A percentile compares a stretch with the other conserved stretches of the same genome.
Conservation (phyloP, 2,888 invertebrate genomes). For the Tridacna crocea region DNA sequence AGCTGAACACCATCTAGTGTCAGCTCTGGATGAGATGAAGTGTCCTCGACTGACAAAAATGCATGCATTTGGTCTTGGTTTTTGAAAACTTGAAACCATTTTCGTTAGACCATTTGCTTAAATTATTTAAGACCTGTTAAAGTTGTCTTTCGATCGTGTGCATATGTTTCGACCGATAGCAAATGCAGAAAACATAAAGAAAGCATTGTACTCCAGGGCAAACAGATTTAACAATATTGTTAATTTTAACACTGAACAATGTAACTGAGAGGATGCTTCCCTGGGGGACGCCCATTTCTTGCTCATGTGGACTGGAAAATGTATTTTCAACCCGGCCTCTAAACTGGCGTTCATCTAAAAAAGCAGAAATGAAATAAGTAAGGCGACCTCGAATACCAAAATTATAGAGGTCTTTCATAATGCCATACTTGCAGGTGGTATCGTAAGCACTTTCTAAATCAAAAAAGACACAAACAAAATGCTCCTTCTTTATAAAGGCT, state of each 20-base stretch:
- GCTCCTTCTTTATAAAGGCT: constrained; percentile 58
- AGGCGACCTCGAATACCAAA: constrained; percentile 27
- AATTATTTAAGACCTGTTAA: constrained; percentile 6
- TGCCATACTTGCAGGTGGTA: constrained; percentile 43
- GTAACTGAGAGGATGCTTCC: constrained; percentile 24
- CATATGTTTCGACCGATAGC: constrained; percentile 21
- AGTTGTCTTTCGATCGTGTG: constrained; percentile 31
- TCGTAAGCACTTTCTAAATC: constrained; percentile 44
- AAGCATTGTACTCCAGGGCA: constrained; percentile 13
- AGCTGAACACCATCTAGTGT: not conserved
- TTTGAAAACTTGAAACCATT: constrained; percentile 50
- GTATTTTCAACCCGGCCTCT: constrained; percentile 27
- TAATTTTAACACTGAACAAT: constrained; percentile 30
- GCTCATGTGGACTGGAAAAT: constrained; percentile 11
- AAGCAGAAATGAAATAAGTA: constrained; percentile 19
- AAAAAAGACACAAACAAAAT: constrained; percentile 58
- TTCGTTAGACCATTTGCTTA: constrained; percentile 17
- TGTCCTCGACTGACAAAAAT: constrained; percentile 34
- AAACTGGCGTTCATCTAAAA: constrained; percentile 18
- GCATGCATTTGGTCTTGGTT: constrained; percentile 44
- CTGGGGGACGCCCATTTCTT: constrained; percentile 32
- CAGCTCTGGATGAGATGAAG: constrained; percentile 31
- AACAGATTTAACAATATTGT: constrained; percentile 25
- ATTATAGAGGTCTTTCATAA: constrained; percentile 39
- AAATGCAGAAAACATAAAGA: constrained; percentile 28